These are phyloP conservation scores for Actinia equina DNA, from an alignment of 64 coral and sea anemone genomes.

Conservation along the genomic window DNA sequence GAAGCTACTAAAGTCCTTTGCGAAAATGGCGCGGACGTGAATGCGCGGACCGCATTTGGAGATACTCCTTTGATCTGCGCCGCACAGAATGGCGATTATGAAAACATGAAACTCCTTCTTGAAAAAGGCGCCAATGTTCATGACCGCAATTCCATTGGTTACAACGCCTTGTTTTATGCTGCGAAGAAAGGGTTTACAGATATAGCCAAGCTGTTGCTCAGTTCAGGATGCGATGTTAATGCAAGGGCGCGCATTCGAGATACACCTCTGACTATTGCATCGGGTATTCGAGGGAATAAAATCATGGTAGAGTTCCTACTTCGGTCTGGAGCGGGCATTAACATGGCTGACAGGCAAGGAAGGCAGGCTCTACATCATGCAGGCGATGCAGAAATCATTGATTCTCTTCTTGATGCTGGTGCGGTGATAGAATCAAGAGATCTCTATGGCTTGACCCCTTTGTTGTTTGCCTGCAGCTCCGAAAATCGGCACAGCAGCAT, in stretches of 20 bases:
- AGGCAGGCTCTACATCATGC: conserved; percentile 75
- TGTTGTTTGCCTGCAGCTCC: conserved; percentile 56
- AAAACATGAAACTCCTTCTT: conserved; percentile 64
- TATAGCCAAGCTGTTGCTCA: conserved; percentile 48
- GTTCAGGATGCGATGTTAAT: conserved; percentile 52
- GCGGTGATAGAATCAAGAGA: conserved; percentile 64
- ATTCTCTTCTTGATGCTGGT: conserved; percentile 39
- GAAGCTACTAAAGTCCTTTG: conserved; percentile 16
- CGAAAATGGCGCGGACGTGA: conserved; percentile 13
- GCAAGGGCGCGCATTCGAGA: conserved; percentile 56
- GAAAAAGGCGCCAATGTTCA: conserved; percentile 46
- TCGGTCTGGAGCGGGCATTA: conserved; percentile 49
- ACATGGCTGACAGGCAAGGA: conserved; percentile 61
- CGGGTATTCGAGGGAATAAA: conserved; percentile 36
- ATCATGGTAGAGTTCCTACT: conserved; percentile 54
- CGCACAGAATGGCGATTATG: conserved; percentile 42
- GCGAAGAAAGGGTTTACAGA: conserved; percentile 50
- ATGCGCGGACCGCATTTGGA: conserved; percentile 25
- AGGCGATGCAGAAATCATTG: conserved; percentile 45
- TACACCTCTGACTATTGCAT: conserved; percentile 58
- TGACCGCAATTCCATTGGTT: conserved; percentile 50
- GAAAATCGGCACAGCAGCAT: conserved; percentile 33
- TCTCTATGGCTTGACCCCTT: conserved; percentile 59
- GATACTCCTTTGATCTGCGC: conserved; percentile 62
- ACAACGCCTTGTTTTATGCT: conserved; percentile 69